A percentile compares a stretch with the other conserved stretches of the same genome.
These are phyloP conservation scores for Plutella xylostella DNA, from an alignment of 2,888 invertebrate species.

Conservation along the genomic window DNA sequence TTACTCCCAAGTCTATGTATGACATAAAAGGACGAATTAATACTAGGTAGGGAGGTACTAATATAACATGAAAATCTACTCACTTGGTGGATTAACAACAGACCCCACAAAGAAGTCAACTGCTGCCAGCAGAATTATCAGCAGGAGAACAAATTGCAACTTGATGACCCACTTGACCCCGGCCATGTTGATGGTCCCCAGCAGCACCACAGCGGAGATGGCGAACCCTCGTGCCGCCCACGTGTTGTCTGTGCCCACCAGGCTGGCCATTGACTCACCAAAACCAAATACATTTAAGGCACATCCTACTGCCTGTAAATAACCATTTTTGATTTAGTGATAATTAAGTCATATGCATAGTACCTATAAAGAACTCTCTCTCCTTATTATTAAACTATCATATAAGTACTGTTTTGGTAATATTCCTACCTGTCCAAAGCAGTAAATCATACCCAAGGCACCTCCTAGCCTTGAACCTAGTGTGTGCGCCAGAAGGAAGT, in stretches of 20 bases:
- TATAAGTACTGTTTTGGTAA: not conserved
- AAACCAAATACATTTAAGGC: slow-evolving; percentile 96
- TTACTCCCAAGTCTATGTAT: too few relatives aligned
- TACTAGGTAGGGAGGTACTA: too few relatives aligned
- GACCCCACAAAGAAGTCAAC: slow-evolving; percentile 95
- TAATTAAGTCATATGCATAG: slow-evolving; percentile 19
- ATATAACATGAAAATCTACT: slow-evolving; percentile 24
- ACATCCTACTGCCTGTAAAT: slow-evolving; percentile 89
- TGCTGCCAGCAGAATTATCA: slow-evolving; percentile 88
- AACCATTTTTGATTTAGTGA: too few relatives aligned
- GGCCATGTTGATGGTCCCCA: slow-evolving; percentile 93
- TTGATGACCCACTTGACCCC: slow-evolving; percentile 99
- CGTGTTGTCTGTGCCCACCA: slow-evolving; percentile 78
- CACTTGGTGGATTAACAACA: slow-evolving; percentile 81
- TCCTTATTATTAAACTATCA: not conserved
- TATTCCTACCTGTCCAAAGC: slow-evolving; percentile 89
- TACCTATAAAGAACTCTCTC: not conserved
- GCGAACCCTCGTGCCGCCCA: slow-evolving; percentile 92
- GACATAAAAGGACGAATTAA: too few relatives aligned
- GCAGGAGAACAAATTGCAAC: slow-evolving; percentile 88
- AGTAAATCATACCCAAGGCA: slow-evolving; percentile 92
- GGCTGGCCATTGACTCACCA: slow-evolving; percentile 93
- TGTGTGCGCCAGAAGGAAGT: slow-evolving; percentile 94
- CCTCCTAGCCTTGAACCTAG: slow-evolving; percentile 94
- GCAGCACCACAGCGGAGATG: slow-evolving; percentile 84